Base-by-base conservation (phyloP, 1,140 invertebrate species). In the Aphelenchoides avenae region DNA sequence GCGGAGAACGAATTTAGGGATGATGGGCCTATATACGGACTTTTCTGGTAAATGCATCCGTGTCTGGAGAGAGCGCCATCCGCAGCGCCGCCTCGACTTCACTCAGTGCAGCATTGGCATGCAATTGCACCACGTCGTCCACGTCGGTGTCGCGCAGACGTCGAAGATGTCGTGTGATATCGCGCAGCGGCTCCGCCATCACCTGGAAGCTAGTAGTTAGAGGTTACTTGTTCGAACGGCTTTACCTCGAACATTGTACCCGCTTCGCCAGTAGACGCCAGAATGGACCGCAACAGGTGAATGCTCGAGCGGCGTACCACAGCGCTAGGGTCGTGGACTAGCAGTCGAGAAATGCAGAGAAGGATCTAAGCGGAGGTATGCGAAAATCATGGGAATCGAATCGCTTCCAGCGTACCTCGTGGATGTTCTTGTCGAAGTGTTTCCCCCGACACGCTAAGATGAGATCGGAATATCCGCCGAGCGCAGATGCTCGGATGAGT, bases 51-150 rank as follows among this genome's bases (percentile, higher is more conserved):
- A n/a, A n/a, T n/a, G n/a, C n/a, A n/a, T n/a, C n/a, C n/a, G n/a
- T n/a, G n/a, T n/a, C n/a, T n/a, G n/a, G n/a, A n/a, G n/a, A n/a
- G n/a, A 52, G 1, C 39, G 15, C 39, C 13, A 13, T 9, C 13
- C 56, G 51, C 48, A 64, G 42, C 7, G 52, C 40, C n/a, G 39
- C 66, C n/a, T 52, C 43, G 15, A 73, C 49, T 42, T 69, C 67
- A 7, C 64, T 40, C 1, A 73, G 18, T 15, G 66, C 66, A 6
- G 73, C 30, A 27, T 69, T 57, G 26, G 67, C 64, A 47, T 69
- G 67, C 15, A 69, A 46, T 20, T 70, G 56, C 33, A 72, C 66
- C 5, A 66, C 58, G 15, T 64, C 40, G 51, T 72, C 68, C 18
- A 39, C 27, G 33, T 69, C 66, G 3, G 36, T 31, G 36, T 29